Base-by-base conservation (phyloP, 2,888 invertebrate species). In the Sturmia bella region DNA sequence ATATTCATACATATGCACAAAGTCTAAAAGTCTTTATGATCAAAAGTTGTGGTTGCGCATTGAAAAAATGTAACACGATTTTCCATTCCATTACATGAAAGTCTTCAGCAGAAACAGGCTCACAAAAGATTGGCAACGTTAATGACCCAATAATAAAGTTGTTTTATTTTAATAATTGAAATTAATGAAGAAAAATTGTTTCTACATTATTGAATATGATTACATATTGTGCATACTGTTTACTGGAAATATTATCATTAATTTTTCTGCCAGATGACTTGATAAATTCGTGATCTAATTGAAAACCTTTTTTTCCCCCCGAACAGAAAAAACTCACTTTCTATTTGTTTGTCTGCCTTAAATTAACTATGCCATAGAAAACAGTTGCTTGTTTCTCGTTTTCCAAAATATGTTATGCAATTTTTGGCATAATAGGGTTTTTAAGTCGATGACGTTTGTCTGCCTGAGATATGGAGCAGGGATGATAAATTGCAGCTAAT, bases 241-340 rank as follows among this genome's bases (percentile, higher is more conserved):
- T 32, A 32, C n/a, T 3, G 5, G 17, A 9, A 43, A 17, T 4
- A 27, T 27, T 27, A 27, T 27, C 27, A 27, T 27, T 27, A 27
- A 4, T 6, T 4, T 27, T 27, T 32, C 32, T 32, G 32, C 32
- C 4, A 32, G 3, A 32, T 32, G 32, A 32, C 32, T 32, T 32
- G 64, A 66, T 72, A 19, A 61, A 57, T 37, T 79, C 78, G 78
- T 79, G 78, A 79, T 72, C 52, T 52, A 72, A 79, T 66, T 59
- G 66, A 17, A 39, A 66, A 32, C 32, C 5, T 9, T 32, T 32
- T 32, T 27, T 27, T 6, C 3, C 3, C 27, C 3, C 3, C 27
- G 6, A 27, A 27, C 3, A 27, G 27, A 54, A 61, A 45, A 76
- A 37, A 39, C 12, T n/a, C 12, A 57, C 56, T 74, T 57, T 41